A percentile compares a stretch with the other conserved stretches of the same genome.
Evolutionary conservation across 2,888 invertebrate species (phyloP).

Genomic region (Ceraclea dissimilis): DNA sequence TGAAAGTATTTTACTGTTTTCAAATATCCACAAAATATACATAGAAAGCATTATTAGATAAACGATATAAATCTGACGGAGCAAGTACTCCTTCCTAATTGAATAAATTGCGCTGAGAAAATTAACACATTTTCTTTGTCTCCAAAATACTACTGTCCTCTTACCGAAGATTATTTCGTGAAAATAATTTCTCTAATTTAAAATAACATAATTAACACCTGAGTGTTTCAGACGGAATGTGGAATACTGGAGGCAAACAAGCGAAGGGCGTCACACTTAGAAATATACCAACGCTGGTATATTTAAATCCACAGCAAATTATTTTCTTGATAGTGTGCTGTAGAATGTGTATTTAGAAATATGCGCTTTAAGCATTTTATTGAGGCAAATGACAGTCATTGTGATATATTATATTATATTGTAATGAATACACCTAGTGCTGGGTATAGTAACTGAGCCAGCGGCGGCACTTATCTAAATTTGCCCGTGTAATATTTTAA

Average conservation of each 20-base stretch:
- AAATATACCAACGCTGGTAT: too few species aligned
- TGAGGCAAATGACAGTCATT: slow-evolving; percentile 15
- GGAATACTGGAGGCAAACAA: neutral
- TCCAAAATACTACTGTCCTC: neutral
- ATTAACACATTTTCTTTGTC: neutral
- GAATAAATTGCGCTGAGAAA: too few species aligned
- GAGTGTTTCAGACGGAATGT: slow-evolving; percentile 6
- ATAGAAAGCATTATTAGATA: too few species aligned
- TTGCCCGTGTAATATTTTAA: slow-evolving; percentile 13
- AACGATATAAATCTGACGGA: too few species aligned
- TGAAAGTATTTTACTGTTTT: too few species aligned
- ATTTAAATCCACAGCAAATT: too few species aligned
- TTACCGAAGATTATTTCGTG: neutral
- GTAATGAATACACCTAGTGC: slow-evolving; percentile 5
- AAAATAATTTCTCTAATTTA: neutral
- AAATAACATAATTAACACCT: slow-evolving; percentile 12
- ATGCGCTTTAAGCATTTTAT: slow-evolving; percentile 17
- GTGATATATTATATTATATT: slow-evolving; percentile 16
- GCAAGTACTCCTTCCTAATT: too few species aligned
- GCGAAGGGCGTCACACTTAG: too few species aligned
- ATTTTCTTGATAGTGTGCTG: too few species aligned
- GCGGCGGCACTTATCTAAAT: slow-evolving; percentile 14
- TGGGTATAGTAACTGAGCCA: neutral
- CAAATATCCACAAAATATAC: too few species aligned
- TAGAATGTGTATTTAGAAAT: slow-evolving; percentile 17